Evolutionary conservation across 2,797 vertebrate species (phyloP).

Genomic region (Sebastes nivosus): DNA sequence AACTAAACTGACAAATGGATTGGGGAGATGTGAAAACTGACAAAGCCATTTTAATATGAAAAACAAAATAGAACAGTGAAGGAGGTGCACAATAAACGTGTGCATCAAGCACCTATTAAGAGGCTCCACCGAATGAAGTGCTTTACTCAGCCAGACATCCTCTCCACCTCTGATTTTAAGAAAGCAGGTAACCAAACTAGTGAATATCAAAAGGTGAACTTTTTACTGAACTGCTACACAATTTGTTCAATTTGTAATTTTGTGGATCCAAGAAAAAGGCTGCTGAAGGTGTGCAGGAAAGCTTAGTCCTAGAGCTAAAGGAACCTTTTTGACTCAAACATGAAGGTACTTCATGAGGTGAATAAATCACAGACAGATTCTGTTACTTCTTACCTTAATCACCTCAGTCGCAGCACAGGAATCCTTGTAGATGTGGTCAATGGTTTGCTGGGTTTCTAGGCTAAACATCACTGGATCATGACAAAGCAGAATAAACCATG

Average conservation of each 20-base stretch:
- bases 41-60: not conserved
- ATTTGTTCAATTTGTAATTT: not conserved
- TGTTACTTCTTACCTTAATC: not conserved
- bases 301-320: not conserved
- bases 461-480: not conserved
- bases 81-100: not conserved
- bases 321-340: not conserved
- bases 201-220: not conserved
- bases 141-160: not conserved
- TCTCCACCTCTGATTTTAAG: not conserved
- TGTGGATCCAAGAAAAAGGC: not conserved
- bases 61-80: not conserved
- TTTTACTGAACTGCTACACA: not conserved
- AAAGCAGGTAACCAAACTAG: not conserved
- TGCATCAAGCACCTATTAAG: not conserved
- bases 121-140: not conserved
- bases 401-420: not conserved
- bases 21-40: not conserved
- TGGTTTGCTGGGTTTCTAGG: not conserved
- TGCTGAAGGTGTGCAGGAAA: not conserved
- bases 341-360: not conserved
- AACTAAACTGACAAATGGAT: constrained; percentile 5
- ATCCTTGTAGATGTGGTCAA: not conserved
- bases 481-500: not conserved
- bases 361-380: not conserved